These are phyloP conservation scores for Heliconius hermathena DNA, from an alignment of 1,140 invertebrate genomes.

Conservation along the genomic window DNA sequence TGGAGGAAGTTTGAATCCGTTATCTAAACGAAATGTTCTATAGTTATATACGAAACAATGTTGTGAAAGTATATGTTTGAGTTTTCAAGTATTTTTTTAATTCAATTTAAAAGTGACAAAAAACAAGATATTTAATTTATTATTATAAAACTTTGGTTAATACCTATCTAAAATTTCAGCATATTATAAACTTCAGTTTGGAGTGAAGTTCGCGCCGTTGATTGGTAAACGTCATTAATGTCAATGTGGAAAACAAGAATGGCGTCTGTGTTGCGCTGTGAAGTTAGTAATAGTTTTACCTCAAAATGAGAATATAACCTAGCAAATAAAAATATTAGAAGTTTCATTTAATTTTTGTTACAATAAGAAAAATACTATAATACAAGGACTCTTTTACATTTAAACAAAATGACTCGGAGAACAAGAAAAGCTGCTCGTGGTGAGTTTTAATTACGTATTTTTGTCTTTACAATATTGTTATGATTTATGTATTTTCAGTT, in stretches of 20 bases:
- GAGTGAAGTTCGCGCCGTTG: background rate
- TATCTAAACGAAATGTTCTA: too few species aligned
- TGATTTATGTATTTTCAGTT: background rate
- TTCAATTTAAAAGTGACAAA: too few species aligned
- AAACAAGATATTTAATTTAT: too few species aligned
- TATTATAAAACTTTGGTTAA: too few species aligned
- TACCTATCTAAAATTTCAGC: background rate
- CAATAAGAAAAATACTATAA: background rate
- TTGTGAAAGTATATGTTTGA: too few species aligned
- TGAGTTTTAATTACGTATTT: constrained; percentile 28
- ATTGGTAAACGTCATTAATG: background rate
- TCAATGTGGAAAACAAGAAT: constrained; percentile 5
- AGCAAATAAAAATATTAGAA: background rate
- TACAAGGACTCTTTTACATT: background rate
- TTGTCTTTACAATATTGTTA: constrained; percentile 8
- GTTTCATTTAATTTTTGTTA: background rate
- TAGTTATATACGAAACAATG: too few species aligned
- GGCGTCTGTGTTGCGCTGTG: background rate
- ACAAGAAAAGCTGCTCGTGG: constrained; percentile 37
- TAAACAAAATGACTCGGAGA: constrained; percentile 43
- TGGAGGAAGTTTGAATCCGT: too few species aligned
- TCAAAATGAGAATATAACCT: constrained; percentile 8
- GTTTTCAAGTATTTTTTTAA: too few species aligned
- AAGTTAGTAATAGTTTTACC: background rate
- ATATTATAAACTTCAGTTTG: background rate